phyloP scores from a whole-genome alignment of 2,113 vertebrate species.

The Sterrhoptilus dennistouni region DNA sequence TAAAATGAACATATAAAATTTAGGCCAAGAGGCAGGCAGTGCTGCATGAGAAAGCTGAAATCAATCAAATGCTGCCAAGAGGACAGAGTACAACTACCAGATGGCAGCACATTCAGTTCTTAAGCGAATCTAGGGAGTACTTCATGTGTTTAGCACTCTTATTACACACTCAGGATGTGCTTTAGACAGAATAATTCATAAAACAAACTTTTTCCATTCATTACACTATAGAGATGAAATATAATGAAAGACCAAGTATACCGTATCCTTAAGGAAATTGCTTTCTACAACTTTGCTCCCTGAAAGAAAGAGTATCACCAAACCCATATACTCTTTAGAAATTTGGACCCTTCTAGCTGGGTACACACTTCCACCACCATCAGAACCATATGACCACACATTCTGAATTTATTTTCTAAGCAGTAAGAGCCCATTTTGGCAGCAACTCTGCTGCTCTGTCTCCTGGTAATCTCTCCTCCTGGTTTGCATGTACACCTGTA shows the following conservation, averaged over 20 bases:
- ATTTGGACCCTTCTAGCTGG: background rate
- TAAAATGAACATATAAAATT: background rate
- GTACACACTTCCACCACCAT: background rate
- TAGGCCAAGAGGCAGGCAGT: background rate
- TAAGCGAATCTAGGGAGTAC: background rate
- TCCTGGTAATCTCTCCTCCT: background rate
- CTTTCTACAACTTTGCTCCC: background rate
- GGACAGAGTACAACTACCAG: conserved; percentile 35
- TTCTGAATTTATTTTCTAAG: background rate
- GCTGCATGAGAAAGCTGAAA: background rate
- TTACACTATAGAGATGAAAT: background rate
- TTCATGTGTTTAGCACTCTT: conserved; percentile 22
- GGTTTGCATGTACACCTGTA: background rate
- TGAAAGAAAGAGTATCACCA: background rate
- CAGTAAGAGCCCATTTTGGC: background rate
- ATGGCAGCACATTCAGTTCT: conserved; percentile 56
- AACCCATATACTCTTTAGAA: background rate
- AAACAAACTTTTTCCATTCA: conserved; percentile 32
- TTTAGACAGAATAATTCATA: conserved; percentile 20
- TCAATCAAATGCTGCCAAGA: background rate
- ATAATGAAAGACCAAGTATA: background rate
- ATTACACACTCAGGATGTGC: conserved; percentile 19
- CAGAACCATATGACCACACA: background rate
- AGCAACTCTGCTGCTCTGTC: background rate
- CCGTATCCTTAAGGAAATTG: background rate